Base-by-base conservation (phyloP, 92 coral and sea anemone genomes). In the Epizoanthus stellaris region DNA sequence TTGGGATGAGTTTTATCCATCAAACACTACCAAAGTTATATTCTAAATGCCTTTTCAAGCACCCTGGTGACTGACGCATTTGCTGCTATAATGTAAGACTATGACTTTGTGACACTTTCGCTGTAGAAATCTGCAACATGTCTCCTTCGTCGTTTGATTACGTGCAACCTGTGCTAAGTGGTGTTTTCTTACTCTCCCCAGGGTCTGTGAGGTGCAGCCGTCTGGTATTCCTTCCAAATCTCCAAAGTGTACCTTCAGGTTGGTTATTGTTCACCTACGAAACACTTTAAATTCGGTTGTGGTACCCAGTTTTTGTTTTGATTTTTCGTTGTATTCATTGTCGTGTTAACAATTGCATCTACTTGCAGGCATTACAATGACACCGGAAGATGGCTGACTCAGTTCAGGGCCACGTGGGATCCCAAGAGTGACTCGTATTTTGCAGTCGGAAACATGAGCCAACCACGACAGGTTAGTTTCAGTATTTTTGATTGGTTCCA, bases 381-480 rank as follows among this genome's bases (percentile, higher is more conserved):
- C 0, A 90, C 93, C 21, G 97, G 97, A 2, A 98, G 99, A 4
- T 97, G 99, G 99, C 73, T 97, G 59, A 86, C 99, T 15, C 60
- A 85, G 36, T 97, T 97, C 80, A 95, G 93, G 30, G 99, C 99
- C 9, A 86, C 93, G 5, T 97, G 99, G 99, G 97, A 97, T 86
- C 98, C 99, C 7, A 93, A 91, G 88, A 88, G 80, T 52, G 93
- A 91, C 67, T 63, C 82, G 5, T 89, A 87, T 25, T 92, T 95
- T 61, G 97, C 91, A 40, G 88, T 97, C 60, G 99, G 99, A 20
- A 97, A 92, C 72, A 97, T 97, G 99, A 82, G 68, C 64, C 70
- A 75, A 39, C 91, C 89, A 60, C 73, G 98, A 91, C 94, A 92
- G 93, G 98, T 88, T 61, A 15, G 87, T 1, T 30, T 30, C 36